A percentile compares a stretch with the other conserved stretches of the same genome.
These are phyloP conservation scores for Noctua janthina DNA, from an alignment of 2,888 invertebrate genomes.

Conservation along the genomic window DNA sequence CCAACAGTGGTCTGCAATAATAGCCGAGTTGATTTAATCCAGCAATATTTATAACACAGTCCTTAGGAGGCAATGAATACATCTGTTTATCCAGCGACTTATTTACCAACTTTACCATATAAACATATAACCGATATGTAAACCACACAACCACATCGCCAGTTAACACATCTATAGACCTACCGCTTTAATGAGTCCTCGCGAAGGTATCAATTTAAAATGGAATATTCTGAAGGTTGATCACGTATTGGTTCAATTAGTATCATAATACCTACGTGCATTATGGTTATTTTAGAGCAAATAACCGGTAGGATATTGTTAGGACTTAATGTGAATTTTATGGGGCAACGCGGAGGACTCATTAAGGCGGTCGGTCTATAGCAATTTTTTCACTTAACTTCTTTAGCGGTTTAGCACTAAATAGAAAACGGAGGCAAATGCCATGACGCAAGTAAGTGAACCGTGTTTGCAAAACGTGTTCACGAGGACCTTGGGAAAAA, in stretches of 20 bases:
- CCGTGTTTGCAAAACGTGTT: slow-evolving; percentile 64
- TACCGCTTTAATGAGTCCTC: too few species aligned
- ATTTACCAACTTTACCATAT: slow-evolving; percentile 16
- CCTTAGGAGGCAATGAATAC: background rate
- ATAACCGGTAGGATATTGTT: too few species aligned
- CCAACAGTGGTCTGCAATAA: background rate
- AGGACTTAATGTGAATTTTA: too few species aligned
- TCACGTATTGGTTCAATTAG: too few species aligned
- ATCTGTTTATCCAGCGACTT: background rate
- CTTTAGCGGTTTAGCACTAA: slow-evolving; percentile 69
- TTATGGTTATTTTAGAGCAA: too few species aligned
- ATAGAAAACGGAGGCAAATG: slow-evolving; percentile 52
- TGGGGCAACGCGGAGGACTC: too few species aligned
- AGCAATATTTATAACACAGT: background rate
- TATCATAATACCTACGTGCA: too few species aligned
- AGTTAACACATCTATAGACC: too few species aligned
- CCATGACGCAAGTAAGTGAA: slow-evolving; percentile 66
- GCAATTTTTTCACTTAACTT: slow-evolving; percentile 59
- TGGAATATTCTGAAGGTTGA: too few species aligned
- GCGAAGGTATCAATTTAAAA: too few species aligned
- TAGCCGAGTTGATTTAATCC: background rate
- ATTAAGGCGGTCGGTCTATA: too few species aligned
- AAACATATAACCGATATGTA: background rate
- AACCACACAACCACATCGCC: background rate
- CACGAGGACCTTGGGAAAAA: slow-evolving; percentile 65